These are phyloP conservation scores for Caenorhabditis parvicauda DNA, from an alignment of 2,888 invertebrate genomes.

Conservation along the genomic window DNA sequence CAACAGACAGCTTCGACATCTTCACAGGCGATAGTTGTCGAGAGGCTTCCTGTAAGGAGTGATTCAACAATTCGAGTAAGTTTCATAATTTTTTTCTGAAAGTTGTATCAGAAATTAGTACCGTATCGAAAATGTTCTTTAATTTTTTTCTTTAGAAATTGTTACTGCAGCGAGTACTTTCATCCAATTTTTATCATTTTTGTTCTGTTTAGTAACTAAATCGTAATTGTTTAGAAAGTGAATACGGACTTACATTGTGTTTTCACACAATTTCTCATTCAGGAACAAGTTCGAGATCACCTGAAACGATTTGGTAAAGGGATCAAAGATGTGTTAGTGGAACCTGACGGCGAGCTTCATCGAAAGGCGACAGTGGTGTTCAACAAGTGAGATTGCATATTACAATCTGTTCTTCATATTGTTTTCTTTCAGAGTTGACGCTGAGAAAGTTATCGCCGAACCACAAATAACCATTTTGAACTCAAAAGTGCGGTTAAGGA, in stretches of 20 bases:
- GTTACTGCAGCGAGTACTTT: too few species aligned
- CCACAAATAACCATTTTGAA: conserved; percentile 7
- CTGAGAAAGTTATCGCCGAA: conserved; percentile 5
- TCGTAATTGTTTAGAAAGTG: too few species aligned
- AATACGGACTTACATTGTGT: too few species aligned
- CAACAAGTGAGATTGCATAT: neutral
- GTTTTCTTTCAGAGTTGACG: conserved; percentile 6
- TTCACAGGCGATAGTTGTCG: conserved; percentile 1
- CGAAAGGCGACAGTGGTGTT: neutral
- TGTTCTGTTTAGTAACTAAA: too few species aligned
- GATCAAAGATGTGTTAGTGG: neutral
- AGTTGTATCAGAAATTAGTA: too few species aligned
- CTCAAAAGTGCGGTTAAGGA: conserved; percentile 8
- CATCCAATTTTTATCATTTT: too few species aligned
- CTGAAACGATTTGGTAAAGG: conserved; percentile 1
- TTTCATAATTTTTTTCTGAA: too few species aligned
- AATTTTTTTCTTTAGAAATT: too few species aligned
- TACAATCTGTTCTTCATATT: neutral
- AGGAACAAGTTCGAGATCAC: conserved; percentile 1
- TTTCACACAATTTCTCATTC: too few species aligned
- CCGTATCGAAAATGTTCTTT: too few species aligned
- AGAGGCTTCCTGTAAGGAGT: neutral
- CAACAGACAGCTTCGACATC: neutral
- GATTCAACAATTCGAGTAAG: neutral
- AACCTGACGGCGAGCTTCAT: neutral